Evolutionary conservation across 2,797 vertebrate species (phyloP), one percentile per base, ranked within the genome.

Genomic region (Anguilla megastoma): DNA sequence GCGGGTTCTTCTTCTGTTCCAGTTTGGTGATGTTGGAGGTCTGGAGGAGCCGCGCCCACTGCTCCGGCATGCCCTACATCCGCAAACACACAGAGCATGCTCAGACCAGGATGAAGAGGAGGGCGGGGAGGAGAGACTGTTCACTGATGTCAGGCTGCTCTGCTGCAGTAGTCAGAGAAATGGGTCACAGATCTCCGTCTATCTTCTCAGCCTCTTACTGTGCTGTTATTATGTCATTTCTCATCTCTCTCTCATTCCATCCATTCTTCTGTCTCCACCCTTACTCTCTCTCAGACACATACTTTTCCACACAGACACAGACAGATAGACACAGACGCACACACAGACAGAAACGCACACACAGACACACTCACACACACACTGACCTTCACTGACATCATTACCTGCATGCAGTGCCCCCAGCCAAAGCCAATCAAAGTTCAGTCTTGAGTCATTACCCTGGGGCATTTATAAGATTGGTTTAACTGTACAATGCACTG

Each of bases 1-100:
- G 98, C 0, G 98, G 98, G 69, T 99, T 99, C 94, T 99, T 99
- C 96, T 99, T 99, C 94, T 99, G 98, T 93, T 99, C 98, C 0
- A 97, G 95, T 89, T 99, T 98, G 82, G 97, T 98, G 95, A 99
- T 99, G 94, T 99, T 99, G 91, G 98, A 99, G 0, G 98, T 99
- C 93, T 99, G 97, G 84, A 99, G 96, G 79, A 99, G 94, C 2
- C 97, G 97, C 0, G 98, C 98, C 98, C 98, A 99, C 85, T 99
- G 98, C 92, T 99, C 97, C 0, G 98, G 98, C 98, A 99, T 99
- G 24, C 98, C 98, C 98, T 99, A 71, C 12, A 85, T 18, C 90
- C 50, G 88, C 84, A 90, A 71, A 89, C 71, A 89, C 63, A 90
- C 45, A 86, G 86, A 89, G 45, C 80, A 88, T 66, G 89, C 45